phyloP scores from a whole-genome alignment of 2,888 invertebrate species.

The Prenolepis imparis region DNA sequence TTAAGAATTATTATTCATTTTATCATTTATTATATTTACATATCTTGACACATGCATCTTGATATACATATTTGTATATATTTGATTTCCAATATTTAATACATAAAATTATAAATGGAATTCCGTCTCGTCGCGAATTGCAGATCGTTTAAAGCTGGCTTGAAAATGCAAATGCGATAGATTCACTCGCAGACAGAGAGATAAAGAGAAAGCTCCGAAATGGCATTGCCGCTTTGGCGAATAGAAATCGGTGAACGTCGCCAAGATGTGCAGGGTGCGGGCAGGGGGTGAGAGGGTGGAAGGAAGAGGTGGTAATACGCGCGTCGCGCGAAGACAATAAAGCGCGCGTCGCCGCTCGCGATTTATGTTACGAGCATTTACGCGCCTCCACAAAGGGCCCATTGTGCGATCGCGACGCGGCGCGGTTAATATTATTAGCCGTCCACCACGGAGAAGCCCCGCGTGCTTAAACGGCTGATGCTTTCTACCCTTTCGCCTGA shows the following conservation, averaged over 20 bases:
- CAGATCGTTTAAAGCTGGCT: not conserved
- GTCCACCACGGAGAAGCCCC: slow-evolving; percentile 62
- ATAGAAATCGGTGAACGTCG: slow-evolving; percentile 3
- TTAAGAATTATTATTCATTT: too few species aligned
- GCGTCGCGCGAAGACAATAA: slow-evolving; percentile 52
- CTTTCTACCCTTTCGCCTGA: slow-evolving; percentile 72
- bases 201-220: not conserved
- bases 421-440: slow-evolving; percentile 81
- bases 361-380: slow-evolving; percentile 58
- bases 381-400: slow-evolving; percentile 80
- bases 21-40: too few species aligned
- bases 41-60: too few species aligned
- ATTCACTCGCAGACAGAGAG: not conserved
- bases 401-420: slow-evolving; percentile 78
- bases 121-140: too few species aligned
- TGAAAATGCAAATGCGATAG: not conserved
- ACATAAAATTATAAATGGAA: not conserved
- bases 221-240: slow-evolving; percentile 3
- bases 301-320: slow-evolving; percentile 18
- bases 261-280: not conserved
- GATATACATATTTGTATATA: not conserved
- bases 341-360: slow-evolving; percentile 48
- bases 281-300: not conserved
- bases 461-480: slow-evolving; percentile 70
- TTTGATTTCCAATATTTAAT: not conserved